A percentile compares a stretch with the other conserved stretches of the same genome.
Evolutionary conservation across 2,888 invertebrate genomes (phyloP).

Genomic region (Cylloceria caligata): DNA sequence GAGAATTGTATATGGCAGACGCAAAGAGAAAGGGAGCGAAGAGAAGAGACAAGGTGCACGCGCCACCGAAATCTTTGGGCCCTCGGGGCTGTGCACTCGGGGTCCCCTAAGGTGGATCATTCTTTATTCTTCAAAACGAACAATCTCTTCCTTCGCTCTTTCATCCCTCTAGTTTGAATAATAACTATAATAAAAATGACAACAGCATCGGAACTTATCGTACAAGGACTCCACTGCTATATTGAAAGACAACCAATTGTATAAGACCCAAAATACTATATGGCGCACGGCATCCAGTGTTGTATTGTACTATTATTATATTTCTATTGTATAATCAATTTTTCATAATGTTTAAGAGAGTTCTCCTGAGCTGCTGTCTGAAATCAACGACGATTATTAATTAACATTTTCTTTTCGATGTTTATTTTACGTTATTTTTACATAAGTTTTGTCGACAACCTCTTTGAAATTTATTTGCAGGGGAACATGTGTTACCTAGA

Average conservation of each 20-base stretch:
- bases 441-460: no score
- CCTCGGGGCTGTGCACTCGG: conserved; percentile 1
- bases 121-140: conserved; percentile 31
- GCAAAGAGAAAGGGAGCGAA: conserved; percentile 31
- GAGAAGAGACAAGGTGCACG: conserved; percentile 61
- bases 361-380: no score
- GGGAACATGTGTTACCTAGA: no score
- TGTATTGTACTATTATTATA: conserved; percentile 63
- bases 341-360: no score
- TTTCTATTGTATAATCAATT: conserved; percentile 1
- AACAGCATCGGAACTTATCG: conserved; percentile 19
- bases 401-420: no score
- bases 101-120: conserved; percentile 26
- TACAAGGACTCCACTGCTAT: conserved; percentile 18
- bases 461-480: no score
- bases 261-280: conserved; percentile 73
- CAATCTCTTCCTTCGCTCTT: conserved; percentile 36
- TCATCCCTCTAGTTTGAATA: conserved; percentile 26
- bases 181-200: conserved; percentile 43
- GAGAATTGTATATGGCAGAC: conserved; percentile 10
- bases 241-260: conserved; percentile 23
- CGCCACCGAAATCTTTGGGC: conserved; percentile 55
- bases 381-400: no score
- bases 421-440: no score
- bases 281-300: conserved; percentile 68